phyloP scores from a whole-genome alignment of 1,140 invertebrate species.

The Oedothorax gibbosus region DNA sequence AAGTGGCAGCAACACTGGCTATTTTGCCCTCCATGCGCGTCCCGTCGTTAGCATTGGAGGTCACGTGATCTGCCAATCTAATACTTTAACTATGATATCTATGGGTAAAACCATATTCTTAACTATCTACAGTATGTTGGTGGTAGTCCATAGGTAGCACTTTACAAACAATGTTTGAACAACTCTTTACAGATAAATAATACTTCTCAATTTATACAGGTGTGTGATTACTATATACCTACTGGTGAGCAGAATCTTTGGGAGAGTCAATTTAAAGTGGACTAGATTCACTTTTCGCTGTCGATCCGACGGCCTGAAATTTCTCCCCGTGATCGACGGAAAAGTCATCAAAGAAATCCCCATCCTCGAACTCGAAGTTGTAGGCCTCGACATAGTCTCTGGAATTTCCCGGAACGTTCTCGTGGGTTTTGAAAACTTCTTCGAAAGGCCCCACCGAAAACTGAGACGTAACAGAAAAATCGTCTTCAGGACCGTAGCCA shows the following conservation, averaged over 20 bases:
- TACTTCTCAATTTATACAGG: too few species aligned
- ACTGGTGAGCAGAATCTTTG: constrained; percentile 28
- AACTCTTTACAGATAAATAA: too few species aligned
- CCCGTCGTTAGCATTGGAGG: too few species aligned
- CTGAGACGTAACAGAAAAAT: constrained; percentile 39
- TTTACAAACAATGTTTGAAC: too few species aligned
- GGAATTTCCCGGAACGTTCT: not conserved
- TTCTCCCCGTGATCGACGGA: constrained; percentile 18
- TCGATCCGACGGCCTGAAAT: not conserved
- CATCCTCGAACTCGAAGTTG: constrained; percentile 54
- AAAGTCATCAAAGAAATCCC: constrained; percentile 44
- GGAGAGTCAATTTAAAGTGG: constrained; percentile 13
- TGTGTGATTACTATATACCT: not conserved
- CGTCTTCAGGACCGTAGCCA: not conserved
- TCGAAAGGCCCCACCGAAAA: constrained; percentile 32
- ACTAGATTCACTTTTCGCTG: constrained; percentile 42
- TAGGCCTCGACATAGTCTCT: constrained; percentile 33
- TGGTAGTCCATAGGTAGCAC: too few species aligned
- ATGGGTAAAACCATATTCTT: too few species aligned
- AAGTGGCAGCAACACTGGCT: too few species aligned
- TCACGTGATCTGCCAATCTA: too few species aligned
- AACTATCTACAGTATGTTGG: too few species aligned
- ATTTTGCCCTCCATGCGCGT: too few species aligned
- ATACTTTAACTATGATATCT: too few species aligned
- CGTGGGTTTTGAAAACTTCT: constrained; percentile 19